Base-by-base conservation (phyloP, 2,888 invertebrate genomes). In the Drosophila buzzatii region DNA sequence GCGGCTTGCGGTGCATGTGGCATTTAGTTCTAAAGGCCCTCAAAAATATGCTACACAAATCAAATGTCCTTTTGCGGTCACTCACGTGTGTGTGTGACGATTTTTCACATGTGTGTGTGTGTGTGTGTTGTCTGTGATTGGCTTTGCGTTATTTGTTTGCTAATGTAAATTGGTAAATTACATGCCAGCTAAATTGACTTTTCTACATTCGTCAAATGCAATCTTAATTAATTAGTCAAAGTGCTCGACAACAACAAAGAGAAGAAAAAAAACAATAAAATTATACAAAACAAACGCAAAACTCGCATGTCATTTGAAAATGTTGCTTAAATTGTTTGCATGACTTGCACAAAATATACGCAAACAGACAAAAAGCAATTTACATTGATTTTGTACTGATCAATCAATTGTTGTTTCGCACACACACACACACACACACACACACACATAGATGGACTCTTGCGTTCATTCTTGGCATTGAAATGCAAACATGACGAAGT, bases 131-230 rank as follows among this genome's bases (percentile, higher is more conserved):
- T 39, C 51, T 53, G 35, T n/a, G 27, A 51, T 53, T 52, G 44
- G 49, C 51, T 55, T 41, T 51, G 27, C 49, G 52, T 57, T 58
- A 47, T 55, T 63, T 59, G 59, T 56, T 58, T 66, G 18, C 66
- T 51, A 59, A 69, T 79, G 65, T 41, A 65, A 79, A 73, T 76
- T 64, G 63, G 68, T 69, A 72, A 72, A 83, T 69, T 83, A 70
- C 53, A 70, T 70, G 71, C 44, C 64, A 52, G 62, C 33, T 35
- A 56, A 60, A 69, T 70, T 65, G 23, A 53, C 53, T 63, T 52
- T 51, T 47, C 35, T 5, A 16, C 42, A 51, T 31, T 45, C 35
- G 42, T 63, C 62, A 45, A 62, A 16, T 55, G 57, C 77, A 61
- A 44, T 33, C 42, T 41, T 33, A 55, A 80, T 59, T 76, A 73